These are phyloP conservation scores for Leiothrix lutea DNA, from an alignment of 2,113 vertebrate species.

Conservation along the genomic window DNA sequence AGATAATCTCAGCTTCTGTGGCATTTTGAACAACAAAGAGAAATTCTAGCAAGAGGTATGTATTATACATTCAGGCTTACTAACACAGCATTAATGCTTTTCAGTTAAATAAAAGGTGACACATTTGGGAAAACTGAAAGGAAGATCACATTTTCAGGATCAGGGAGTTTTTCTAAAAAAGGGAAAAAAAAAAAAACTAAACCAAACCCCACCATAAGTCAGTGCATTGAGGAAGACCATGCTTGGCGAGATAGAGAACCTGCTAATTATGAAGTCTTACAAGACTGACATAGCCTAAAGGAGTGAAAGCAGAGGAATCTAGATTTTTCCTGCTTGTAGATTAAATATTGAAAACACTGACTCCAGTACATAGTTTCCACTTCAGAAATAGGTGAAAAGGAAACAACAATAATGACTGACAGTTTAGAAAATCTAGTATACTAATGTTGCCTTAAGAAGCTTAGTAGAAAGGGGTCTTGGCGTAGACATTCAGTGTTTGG, in stretches of 20 bases:
- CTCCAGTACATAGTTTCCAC: background rate
- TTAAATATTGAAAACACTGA: background rate
- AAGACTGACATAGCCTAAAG: background rate
- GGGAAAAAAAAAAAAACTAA: fast-evolving
- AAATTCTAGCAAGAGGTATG: background rate
- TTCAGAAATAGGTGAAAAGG: background rate
- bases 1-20: background rate
- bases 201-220: background rate
- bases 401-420: background rate
- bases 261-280: background rate
- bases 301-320: background rate
- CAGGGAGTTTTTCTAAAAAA: background rate
- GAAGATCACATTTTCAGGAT: background rate
- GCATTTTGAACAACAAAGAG: background rate
- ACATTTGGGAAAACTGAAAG: background rate
- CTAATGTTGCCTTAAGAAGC: background rate
- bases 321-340: background rate
- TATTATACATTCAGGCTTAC: background rate
- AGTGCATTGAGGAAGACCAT: background rate
- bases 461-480: background rate
- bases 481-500: background rate
- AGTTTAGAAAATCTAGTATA: background rate
- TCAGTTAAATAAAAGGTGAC: background rate
- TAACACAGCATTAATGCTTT: background rate
- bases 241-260: background rate